Conservation (phyloP, 2,113 vertebrate genomes). For the Merops nubicus region DNA sequence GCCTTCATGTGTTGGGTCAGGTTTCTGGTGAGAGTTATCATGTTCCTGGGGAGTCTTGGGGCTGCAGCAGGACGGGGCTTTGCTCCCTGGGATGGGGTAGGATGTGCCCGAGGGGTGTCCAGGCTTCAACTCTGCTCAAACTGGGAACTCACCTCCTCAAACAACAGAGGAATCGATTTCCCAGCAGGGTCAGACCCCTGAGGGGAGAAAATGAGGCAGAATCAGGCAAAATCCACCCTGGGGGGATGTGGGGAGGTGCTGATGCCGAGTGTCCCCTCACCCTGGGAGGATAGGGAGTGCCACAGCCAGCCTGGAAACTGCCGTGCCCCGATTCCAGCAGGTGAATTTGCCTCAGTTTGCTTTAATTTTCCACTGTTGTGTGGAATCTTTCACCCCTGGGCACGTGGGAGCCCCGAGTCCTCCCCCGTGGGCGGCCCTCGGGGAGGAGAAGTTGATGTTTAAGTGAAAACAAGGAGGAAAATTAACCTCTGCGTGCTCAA, state of each 20-base stretch:
- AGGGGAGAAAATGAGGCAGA: background rate
- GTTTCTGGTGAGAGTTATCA: rapidly evolving
- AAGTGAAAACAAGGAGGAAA: background rate
- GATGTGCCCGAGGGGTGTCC: too few species aligned
- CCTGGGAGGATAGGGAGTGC: too few species aligned
- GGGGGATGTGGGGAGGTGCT: background rate
- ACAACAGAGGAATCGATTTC: too few species aligned
- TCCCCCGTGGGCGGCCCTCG: background rate
- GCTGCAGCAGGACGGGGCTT: too few species aligned
- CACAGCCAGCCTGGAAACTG: background rate
- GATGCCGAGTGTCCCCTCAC: rapidly evolving
- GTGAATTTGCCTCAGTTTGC: background rate
- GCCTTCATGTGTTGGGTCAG: too few species aligned
- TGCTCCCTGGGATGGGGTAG: too few species aligned
- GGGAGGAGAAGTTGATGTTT: too few species aligned
- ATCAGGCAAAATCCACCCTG: background rate
- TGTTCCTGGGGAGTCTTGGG: background rate
- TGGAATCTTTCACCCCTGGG: background rate
- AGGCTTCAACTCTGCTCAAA: rapidly evolving
- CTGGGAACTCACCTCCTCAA: background rate
- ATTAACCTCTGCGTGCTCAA: rapidly evolving
- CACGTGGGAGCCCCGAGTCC: background rate
- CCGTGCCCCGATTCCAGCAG: background rate
- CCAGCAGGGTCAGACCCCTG: rapidly evolving
- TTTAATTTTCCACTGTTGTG: too few species aligned